Conservation (phyloP, 2,888 invertebrate genomes). For the Stenurella melanura region DNA sequence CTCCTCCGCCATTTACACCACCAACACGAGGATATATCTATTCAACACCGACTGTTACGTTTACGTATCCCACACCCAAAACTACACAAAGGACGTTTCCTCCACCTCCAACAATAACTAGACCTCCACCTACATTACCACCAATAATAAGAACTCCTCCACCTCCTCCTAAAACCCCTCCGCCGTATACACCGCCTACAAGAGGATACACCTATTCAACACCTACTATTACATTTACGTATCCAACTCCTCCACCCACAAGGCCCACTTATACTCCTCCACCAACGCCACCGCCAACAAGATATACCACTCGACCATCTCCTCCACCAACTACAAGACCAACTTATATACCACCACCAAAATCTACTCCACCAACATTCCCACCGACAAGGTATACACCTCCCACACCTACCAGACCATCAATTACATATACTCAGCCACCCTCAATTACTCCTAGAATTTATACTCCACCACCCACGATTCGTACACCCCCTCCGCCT, state of each 20-base stretch:
- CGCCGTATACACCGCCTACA: conserved; percentile 13
- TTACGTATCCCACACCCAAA: conserved; percentile 10
- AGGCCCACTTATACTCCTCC: background rate
- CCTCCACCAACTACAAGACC: conserved; percentile 7
- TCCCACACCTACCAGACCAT: background rate
- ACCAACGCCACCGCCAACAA: background rate
- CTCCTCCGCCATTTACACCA: conserved; percentile 3
- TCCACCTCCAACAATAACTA: conserved; percentile 3
- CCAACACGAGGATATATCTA: conserved; percentile 2
- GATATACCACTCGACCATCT: background rate
- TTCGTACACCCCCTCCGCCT: background rate
- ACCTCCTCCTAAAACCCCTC: conserved; percentile 19
- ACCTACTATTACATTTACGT: conserved; percentile 21
- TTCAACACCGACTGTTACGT: background rate
- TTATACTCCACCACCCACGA: background rate
- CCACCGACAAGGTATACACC: background rate
- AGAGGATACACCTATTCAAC: background rate
- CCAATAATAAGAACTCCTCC: conserved; percentile 1
- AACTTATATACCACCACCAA: too few relatives aligned
- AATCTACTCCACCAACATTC: background rate
- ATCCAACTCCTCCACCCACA: background rate
- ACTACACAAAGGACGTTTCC: background rate
- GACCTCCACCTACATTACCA: background rate
- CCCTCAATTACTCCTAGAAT: background rate
- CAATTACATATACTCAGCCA: background rate